Conservation (phyloP, 1,140 invertebrate genomes). For the Drosophila littoralis region DNA sequence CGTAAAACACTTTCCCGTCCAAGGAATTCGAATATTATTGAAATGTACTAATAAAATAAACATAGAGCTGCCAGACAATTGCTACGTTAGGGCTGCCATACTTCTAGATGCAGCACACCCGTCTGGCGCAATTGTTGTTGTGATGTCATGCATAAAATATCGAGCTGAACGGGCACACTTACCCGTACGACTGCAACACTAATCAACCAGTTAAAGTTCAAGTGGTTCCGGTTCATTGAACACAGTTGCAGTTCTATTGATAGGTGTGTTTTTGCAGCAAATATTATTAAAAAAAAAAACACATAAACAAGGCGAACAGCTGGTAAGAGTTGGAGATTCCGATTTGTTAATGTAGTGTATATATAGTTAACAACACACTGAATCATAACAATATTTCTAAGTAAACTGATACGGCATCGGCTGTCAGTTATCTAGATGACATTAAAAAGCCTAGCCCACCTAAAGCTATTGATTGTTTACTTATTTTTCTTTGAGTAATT, state of each 20-base stretch:
- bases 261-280: background rate
- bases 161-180: conserved; percentile 69
- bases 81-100: background rate
- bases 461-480: background rate
- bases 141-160: conserved; percentile 69
- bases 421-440: background rate
- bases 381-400: too few species aligned
- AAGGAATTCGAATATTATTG: too few species aligned
- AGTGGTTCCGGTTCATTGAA: conserved; percentile 71
- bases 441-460: background rate
- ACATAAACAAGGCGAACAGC: background rate
- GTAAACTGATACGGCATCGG: background rate
- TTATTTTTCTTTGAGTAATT: conserved; percentile 25
- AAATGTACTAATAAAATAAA: background rate
- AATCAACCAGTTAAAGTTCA: conserved; percentile 62
- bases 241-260: conserved; percentile 42
- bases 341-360: too few species aligned
- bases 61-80: background rate
- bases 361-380: too few species aligned
- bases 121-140: conserved; percentile 48
- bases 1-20: background rate
- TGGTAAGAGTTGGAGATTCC: background rate
- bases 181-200: conserved; percentile 42
- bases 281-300: background rate
- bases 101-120: background rate